These are phyloP conservation scores for Nasonia giraulti DNA, from an alignment of 1,140 invertebrate genomes.

Conservation along the genomic window DNA sequence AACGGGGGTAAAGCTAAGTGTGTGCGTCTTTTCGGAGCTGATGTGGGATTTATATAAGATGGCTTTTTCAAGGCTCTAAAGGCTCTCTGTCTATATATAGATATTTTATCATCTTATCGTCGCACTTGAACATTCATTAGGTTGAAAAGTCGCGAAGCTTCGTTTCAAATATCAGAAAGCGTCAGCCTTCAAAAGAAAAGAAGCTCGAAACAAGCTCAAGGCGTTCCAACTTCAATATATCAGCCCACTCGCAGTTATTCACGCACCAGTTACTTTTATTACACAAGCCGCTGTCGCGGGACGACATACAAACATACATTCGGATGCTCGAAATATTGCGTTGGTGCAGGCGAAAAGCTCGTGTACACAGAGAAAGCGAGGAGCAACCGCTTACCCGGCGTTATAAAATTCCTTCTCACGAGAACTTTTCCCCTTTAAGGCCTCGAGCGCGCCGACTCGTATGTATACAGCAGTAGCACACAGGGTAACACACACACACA, in stretches of 20 bases:
- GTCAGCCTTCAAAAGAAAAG: not conserved
- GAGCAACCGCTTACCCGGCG: not conserved
- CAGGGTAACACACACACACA: not conserved
- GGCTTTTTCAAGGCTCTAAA: not conserved
- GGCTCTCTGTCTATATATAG: not conserved
- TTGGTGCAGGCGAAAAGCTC: not conserved
- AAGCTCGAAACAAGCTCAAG: not conserved
- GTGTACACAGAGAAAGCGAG: not conserved
- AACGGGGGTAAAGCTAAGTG: not conserved
- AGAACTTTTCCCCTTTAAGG: constrained; percentile 29
- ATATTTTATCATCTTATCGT: no score
- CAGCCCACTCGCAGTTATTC: not conserved
- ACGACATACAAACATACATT: not conserved
- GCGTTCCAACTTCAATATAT: not conserved
- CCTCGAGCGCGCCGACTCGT: not conserved
- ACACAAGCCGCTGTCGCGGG: no score
- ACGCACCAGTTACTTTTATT: constrained; percentile 1
- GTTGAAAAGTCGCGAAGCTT: not conserved
- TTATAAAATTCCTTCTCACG: constrained; percentile 13
- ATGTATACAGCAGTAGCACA: not conserved
- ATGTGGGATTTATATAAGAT: not conserved
- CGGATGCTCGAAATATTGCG: not conserved
- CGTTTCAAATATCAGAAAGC: not conserved
- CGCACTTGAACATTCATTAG: not conserved
- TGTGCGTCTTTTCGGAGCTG: not conserved